phyloP scores from a whole-genome alignment of 1,140 invertebrate species.

The Mylabris phalerata region DNA sequence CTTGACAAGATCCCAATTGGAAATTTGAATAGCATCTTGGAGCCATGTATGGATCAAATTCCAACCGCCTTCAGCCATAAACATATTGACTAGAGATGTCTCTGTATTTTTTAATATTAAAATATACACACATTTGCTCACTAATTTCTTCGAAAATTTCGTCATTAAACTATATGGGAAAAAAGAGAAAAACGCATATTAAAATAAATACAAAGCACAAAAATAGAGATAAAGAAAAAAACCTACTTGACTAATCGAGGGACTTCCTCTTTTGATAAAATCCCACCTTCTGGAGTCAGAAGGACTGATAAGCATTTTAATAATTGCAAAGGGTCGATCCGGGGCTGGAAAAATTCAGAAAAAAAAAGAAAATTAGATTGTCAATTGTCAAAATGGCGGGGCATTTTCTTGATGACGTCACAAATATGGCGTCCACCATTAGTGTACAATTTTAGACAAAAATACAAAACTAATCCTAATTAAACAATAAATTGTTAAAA shows the following conservation, averaged over 20 bases:
- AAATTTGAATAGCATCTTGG: slow-evolving; percentile 70
- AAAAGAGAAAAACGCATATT: slow-evolving; percentile 18
- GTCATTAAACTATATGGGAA: slow-evolving; percentile 80
- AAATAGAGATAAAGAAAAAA: neutral
- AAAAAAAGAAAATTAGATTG: neutral
- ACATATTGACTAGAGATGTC: slow-evolving; percentile 73
- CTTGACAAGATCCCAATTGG: slow-evolving; percentile 78
- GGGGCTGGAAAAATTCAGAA: slow-evolving; percentile 62
- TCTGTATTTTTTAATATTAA: slow-evolving; percentile 89
- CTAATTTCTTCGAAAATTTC: slow-evolving; percentile 90
- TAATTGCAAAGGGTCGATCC: slow-evolving; percentile 82
- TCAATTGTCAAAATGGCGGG: neutral
- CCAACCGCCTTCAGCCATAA: slow-evolving; percentile 88
- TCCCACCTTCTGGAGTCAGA: slow-evolving; percentile 73
- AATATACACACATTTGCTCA: slow-evolving; percentile 92
- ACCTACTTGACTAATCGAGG: slow-evolving; percentile 67
- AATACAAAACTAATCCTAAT: neutral
- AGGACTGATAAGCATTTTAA: slow-evolving; percentile 80
- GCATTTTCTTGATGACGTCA: slow-evolving; percentile 3
- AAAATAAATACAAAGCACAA: slow-evolving; percentile 2
- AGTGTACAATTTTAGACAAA: neutral
- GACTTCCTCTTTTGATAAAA: slow-evolving; percentile 80
- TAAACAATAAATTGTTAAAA: neutral
- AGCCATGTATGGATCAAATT: slow-evolving; percentile 81
- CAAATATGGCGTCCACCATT: slow-evolving; percentile 7